These are phyloP conservation scores for Progne subis DNA, from an alignment of 2,113 vertebrate genomes.

Conservation along the genomic window DNA sequence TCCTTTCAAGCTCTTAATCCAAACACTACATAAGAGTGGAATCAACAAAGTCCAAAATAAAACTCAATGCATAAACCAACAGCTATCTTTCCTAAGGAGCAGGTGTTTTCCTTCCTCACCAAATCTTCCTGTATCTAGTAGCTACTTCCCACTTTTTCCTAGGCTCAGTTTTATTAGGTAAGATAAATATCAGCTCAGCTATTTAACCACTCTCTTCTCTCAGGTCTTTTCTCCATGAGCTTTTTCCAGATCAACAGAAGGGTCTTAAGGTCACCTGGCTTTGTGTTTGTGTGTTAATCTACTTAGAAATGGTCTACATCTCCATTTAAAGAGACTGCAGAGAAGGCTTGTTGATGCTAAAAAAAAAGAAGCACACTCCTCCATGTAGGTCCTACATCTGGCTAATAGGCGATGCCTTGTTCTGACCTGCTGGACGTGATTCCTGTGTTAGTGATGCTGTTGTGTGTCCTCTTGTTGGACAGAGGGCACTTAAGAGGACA, in stretches of 20 bases:
- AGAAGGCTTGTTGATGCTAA: not conserved
- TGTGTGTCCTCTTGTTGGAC: not conserved
- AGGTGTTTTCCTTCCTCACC: slow-evolving; percentile 3
- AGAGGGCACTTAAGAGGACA: not conserved
- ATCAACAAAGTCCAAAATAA: not conserved
- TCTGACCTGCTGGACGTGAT: not conserved
- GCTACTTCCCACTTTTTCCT: not conserved
- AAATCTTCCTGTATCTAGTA: slow-evolving; percentile 4
- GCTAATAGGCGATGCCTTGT: not conserved
- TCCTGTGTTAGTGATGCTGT: not conserved
- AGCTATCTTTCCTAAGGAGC: not conserved
- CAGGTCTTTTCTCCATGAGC: not conserved
- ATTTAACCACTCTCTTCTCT: not conserved
- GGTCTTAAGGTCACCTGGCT: not conserved
- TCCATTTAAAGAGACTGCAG: not conserved
- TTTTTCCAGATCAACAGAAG: not conserved
- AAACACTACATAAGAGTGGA: not conserved
- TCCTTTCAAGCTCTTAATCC: not conserved
- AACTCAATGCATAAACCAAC: not conserved
- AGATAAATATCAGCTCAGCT: not conserved
- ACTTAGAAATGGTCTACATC: not conserved
- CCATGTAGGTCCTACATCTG: not conserved
- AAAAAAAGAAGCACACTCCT: not conserved
- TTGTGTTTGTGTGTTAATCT: not conserved
- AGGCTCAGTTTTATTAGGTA: not conserved